Base-by-base conservation (phyloP, 35 echinoderm and acorn worm species). In the Apostichopus californicus region DNA sequence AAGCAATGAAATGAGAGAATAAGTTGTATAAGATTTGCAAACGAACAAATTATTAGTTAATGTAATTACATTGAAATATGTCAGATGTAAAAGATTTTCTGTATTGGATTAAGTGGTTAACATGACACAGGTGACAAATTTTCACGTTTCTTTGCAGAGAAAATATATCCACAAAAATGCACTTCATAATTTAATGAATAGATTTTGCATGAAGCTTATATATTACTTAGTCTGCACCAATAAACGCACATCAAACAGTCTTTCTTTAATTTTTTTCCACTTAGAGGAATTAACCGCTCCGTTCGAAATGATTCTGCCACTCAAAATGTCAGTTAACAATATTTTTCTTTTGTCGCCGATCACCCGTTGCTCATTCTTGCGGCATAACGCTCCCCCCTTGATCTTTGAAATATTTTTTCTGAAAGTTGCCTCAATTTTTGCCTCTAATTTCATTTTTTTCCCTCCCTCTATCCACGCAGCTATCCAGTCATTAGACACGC, bases 401-500 rank as follows among this genome's bases (percentile, higher is more conserved):
- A 85, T 85, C 81, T 85, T 20, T 55, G n/a, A 75, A 22, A 75
- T 18, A 18, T 14, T n/a, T 85, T 58, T 85, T 58, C 21, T 59
- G 17, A 55, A 85, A 55, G 54, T n/a, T 85, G 8, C 9, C 20
- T 58, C 81, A 85, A 85, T 56, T 85, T 85, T 81, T 54, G 18
- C 17, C 58, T 85, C 81, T 85, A 85, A 85, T 85, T 85, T 85
- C 81, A 85, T 85, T 85, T 85, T 58, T 18, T 6, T 85, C 54
- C 24, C 21, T 23, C n/a, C n/a, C 54, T 21, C 28, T 46, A 2
- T 46, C 34, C 34, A 46, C 34, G n/a, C 97, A 99, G 97, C 97
- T 22, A 96, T 99, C 93, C 95, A 99, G 82, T 99, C 97, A 5
- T 90, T 99, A 80, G 97, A 99, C 73, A 91, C 93, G 5, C 95